A percentile compares a stretch with the other conserved stretches of the same genome.
phyloP scores from a whole-genome alignment of 2,888 invertebrate genomes.

The Meghimatium bilineatum region DNA sequence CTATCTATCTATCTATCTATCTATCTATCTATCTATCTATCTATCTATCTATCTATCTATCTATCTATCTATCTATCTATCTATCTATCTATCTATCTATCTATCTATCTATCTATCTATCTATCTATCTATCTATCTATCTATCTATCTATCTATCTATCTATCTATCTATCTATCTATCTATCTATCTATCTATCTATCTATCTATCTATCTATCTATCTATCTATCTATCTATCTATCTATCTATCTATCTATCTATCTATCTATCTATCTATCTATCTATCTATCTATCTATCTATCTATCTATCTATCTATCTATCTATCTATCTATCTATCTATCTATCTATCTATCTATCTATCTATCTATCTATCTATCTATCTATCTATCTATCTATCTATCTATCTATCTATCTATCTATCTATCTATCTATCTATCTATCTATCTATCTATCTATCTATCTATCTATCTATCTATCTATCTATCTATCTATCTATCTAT shows the following conservation, averaged over 20 bases:
- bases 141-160: not conserved
- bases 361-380: too few species aligned
- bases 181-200: not conserved
- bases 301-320: not conserved
- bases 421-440: too few species aligned
- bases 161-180: not conserved
- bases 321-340: not conserved
- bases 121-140: not conserved
- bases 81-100: not conserved
- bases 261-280: not conserved
- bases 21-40: not conserved
- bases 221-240: not conserved
- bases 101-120: not conserved
- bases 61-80: not conserved
- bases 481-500: too few species aligned
- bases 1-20: not conserved
- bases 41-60: not conserved
- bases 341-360: not conserved
- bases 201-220: not conserved
- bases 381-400: too few species aligned
- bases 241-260: not conserved
- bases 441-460: too few species aligned
- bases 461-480: too few species aligned
- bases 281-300: not conserved
- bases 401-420: too few species aligned